Evolutionary conservation across 2,797 vertebrate species (phyloP), one percentile per base, ranked within the genome.

Genomic region (Muscicapa comitata): DNA sequence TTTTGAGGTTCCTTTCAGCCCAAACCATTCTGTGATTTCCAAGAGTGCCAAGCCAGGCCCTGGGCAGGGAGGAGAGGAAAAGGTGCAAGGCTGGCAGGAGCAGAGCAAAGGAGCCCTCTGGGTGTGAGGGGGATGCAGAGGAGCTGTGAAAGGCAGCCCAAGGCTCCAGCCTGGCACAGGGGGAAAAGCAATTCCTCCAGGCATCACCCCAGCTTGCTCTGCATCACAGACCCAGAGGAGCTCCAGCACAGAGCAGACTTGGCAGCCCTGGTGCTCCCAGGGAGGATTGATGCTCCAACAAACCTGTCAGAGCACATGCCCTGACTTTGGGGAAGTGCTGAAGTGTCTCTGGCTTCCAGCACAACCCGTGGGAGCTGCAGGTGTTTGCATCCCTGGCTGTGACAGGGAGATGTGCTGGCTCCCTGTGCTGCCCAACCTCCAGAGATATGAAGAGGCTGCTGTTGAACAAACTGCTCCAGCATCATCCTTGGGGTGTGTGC

Each of bases 391-490:
- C n/a, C 2, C 43, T 7, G 8, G 43, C 0, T 16, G 7, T 42
- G 93, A 1, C 33, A 24, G 42, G 10, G 35, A 70, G 73, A 45
- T 6, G 14, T 17, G 11, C 54, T 55, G 59, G 37, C 75, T 48
- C 18, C 29, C 25, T 1, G 11, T 5, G 50, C 89, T 51, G 70
- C 90, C 71, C n/a, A 33, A 13, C 84, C 90, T 33, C 72, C 93
- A 84, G 73, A 8, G 65, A 10, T 17, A 31, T 72, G 33, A 13
- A 81, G 43, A 83, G 42, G 45, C 76, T 93, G 83, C 80, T 86
- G 96, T 80, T 77, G 20, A 80, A 38, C 88, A 92, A 90, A 86
- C 79, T 68, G 92, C 48, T 83, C 25, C 29, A 13, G 42, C 8
- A 17, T 23, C 20, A 5, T 43, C 92, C 63, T n/a, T 9, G 9